These are phyloP conservation scores for Brachyalestes nurse DNA, from an alignment of 2,797 vertebrate genomes.

Conservation along the genomic window DNA sequence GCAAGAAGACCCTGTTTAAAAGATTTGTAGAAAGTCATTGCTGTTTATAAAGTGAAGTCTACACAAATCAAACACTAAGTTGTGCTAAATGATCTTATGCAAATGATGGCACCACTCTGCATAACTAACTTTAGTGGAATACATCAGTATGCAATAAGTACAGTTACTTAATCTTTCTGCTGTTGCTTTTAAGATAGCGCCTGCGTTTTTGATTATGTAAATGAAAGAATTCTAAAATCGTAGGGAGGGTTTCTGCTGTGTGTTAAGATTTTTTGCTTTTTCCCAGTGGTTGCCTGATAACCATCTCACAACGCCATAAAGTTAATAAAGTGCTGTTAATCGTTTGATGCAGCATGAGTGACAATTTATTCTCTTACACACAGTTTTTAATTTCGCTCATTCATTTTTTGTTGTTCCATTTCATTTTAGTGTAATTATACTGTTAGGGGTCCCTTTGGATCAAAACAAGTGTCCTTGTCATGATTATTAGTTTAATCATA, in stretches of 20 bases:
- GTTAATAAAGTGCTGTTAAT: constrained; percentile 60
- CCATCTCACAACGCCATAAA: constrained; percentile 49
- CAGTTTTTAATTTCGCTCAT: constrained; percentile 17
- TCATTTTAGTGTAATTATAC: constrained; percentile 67
- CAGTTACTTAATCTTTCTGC: constrained; percentile 27
- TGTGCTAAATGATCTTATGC: neutral
- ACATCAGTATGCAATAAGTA: constrained; percentile 35
- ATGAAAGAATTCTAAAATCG: constrained; percentile 39
- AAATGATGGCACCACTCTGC: neutral
- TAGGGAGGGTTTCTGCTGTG: constrained; percentile 44
- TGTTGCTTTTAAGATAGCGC: constrained; percentile 53
- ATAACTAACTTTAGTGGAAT: neutral
- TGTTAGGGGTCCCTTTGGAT: constrained; percentile 62
- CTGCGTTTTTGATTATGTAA: constrained; percentile 51
- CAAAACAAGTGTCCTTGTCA: constrained; percentile 60
- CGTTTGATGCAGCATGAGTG: constrained; percentile 58
- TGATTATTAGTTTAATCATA: constrained; percentile 57
- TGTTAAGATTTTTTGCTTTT: constrained; percentile 50
- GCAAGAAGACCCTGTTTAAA: neutral
- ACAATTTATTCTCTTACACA: constrained; percentile 63
- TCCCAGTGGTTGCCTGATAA: constrained; percentile 44
- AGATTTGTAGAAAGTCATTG: neutral
- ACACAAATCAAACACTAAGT: constrained; percentile 1
- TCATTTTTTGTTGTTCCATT: constrained; percentile 15
- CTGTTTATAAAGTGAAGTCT: constrained; percentile 1